Evolutionary conservation across 1,140 invertebrate genomes (phyloP).

Genomic region (Bombus waltoni): DNA sequence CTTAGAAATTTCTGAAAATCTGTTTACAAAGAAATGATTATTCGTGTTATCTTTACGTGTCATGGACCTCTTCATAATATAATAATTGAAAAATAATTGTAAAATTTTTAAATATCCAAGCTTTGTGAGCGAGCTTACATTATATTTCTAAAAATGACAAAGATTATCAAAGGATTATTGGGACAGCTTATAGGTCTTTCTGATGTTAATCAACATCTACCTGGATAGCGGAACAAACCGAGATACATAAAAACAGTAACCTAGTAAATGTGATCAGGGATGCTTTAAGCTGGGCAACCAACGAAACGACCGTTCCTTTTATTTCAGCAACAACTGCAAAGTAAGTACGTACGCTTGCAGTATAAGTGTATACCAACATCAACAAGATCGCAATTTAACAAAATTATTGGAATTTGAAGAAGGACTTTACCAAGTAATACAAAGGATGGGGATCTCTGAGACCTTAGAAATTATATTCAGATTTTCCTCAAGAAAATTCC

Average conservation of each 20-base stretch:
- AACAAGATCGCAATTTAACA: conserved; percentile 4
- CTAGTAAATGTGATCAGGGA: not conserved
- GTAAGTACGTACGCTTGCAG: not conserved
- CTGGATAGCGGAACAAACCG: not conserved
- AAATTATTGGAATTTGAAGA: not conserved
- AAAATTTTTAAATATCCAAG: no score
- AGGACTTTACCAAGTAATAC: not conserved
- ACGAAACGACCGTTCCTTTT: not conserved
- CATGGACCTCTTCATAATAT: no score
- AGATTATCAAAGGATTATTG: no score
- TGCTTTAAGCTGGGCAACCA: not conserved
- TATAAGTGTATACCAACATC: not conserved
- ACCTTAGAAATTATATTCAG: no score
- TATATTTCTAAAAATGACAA: no score
- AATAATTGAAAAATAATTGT: no score
- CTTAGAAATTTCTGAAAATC: no score
- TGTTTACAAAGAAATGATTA: no score
- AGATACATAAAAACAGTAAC: not conserved
- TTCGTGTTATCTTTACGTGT: no score
- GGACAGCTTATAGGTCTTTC: no score
- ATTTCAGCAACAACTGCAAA: not conserved
- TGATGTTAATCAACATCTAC: not conserved
- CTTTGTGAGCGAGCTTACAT: no score
- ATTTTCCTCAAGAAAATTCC: conserved; percentile 1
- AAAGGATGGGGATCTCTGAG: no score